phyloP scores from a whole-genome alignment of 2,888 invertebrate genomes.

The Enchytraeus crypticus region DNA sequence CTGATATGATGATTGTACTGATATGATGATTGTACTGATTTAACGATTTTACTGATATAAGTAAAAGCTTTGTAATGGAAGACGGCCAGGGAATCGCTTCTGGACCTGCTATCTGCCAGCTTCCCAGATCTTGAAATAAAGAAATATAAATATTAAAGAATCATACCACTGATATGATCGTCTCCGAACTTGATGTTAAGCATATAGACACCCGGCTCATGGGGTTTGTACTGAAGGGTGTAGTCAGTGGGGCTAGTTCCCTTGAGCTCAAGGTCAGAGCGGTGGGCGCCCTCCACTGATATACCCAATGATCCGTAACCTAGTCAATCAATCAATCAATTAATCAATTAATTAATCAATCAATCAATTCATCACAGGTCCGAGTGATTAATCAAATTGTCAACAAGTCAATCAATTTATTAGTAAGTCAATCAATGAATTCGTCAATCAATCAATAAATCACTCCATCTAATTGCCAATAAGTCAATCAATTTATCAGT shows the following conservation, averaged over 20 bases:
- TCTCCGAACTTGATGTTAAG: constrained; percentile 91
- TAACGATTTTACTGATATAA: no score
- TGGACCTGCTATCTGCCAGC: no score
- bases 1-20: no score
- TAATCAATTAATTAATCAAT: background rate
- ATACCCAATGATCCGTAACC: constrained; percentile 84
- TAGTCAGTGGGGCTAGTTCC: constrained; percentile 63
- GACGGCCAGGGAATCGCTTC: no score
- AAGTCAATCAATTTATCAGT: background rate
- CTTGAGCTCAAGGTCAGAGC: constrained; percentile 60
- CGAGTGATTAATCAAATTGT: no score
- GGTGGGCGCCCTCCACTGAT: constrained; percentile 89
- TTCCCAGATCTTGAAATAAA: no score
- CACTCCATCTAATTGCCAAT: background rate
- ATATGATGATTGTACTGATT: no score
- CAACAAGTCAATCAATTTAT: no score
- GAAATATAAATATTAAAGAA: background rate
- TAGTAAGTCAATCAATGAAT: background rate
- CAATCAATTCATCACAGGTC: background rate
- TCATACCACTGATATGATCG: constrained; percentile 41
- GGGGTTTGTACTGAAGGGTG: constrained; percentile 79
- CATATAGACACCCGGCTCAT: constrained; percentile 90
- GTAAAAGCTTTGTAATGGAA: no score
- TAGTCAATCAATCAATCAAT: constrained; percentile 16
- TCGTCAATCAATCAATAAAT: background rate